A percentile compares a stretch with the other conserved stretches of the same genome.
These are phyloP conservation scores for Belgica antarctica DNA, from an alignment of 2,888 invertebrate genomes.

Conservation along the genomic window DNA sequence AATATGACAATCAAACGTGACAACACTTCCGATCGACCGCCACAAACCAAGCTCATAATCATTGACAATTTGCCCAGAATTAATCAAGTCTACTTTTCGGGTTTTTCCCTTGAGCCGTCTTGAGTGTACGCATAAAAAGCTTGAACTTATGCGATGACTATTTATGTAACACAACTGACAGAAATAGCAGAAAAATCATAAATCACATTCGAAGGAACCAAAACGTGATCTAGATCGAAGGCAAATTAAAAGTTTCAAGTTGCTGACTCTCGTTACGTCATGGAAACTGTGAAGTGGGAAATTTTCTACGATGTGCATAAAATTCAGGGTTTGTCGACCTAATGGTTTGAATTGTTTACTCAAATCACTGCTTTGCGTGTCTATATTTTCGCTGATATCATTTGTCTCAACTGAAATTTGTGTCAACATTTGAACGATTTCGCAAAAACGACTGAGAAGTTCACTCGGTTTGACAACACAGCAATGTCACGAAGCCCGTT, in stretches of 20 bases:
- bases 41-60: not conserved
- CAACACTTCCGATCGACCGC: not conserved
- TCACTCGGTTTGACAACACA: not conserved
- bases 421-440: not conserved
- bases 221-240: conserved; percentile 10
- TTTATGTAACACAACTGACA: not conserved
- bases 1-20: not conserved
- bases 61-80: not conserved
- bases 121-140: not conserved
- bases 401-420: not conserved
- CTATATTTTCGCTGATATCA: not conserved
- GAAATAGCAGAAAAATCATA: conserved; percentile 12
- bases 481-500: not conserved
- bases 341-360: not conserved
- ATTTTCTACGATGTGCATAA: not conserved
- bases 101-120: not conserved
- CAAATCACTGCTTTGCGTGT: conserved; percentile 1
- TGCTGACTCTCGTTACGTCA: not conserved
- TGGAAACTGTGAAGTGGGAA: not conserved
- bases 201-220: conserved; percentile 12
- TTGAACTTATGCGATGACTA: not conserved
- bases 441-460: not conserved
- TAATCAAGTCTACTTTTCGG: too few species aligned
- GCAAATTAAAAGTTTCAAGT: not conserved
- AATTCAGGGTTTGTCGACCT: not conserved